Conservation (phyloP, 2,113 vertebrate species). For the Okapia johnstoni region DNA sequence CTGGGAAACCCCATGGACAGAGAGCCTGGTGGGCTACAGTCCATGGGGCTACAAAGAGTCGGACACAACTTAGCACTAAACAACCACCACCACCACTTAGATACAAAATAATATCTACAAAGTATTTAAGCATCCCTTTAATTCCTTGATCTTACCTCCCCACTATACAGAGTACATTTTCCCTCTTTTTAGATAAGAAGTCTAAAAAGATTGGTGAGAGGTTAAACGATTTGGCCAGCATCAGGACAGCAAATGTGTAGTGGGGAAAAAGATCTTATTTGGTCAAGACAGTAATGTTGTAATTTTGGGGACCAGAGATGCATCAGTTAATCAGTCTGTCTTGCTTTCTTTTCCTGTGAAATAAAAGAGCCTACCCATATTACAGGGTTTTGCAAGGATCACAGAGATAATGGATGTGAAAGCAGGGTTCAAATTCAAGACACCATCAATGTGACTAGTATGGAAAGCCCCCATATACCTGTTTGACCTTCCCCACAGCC, state of each 20-base stretch:
- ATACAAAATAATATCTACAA: neutral
- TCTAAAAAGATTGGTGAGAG: neutral
- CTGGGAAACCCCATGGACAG: neutral
- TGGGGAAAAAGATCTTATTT: neutral
- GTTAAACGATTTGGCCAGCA: neutral
- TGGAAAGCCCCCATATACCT: neutral
- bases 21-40: neutral
- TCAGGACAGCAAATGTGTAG: neutral
- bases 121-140: neutral
- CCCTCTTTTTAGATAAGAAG: neutral
- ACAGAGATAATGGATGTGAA: neutral
- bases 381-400: neutral
- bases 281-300: neutral
- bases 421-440: neutral
- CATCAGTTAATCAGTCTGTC: neutral
- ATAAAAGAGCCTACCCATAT: neutral
- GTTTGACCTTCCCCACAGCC: neutral
- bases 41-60: neutral
- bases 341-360: conserved; percentile 42
- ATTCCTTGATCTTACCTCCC: neutral
- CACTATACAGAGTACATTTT: neutral
- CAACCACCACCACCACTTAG: neutral
- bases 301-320: neutral
- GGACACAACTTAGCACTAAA: neutral
- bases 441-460: neutral